These are phyloP conservation scores for Incurvaria masculella DNA, from an alignment of 2,888 invertebrate species.

Conservation along the genomic window DNA sequence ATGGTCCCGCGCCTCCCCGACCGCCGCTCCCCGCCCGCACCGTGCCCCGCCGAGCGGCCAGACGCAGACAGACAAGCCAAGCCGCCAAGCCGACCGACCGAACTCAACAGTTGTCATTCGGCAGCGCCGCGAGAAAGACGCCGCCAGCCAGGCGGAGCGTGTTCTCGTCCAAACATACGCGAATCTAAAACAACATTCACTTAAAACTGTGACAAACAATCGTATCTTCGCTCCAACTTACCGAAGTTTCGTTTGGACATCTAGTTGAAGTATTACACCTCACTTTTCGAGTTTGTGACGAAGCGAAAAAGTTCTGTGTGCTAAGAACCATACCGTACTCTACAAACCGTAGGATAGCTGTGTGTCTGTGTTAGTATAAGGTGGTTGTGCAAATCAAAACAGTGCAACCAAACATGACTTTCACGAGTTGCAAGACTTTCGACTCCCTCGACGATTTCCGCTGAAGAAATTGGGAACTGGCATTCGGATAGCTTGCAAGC, in stretches of 20 bases:
- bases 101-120: conserved; percentile 38
- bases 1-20: no score
- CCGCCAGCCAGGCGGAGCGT: conserved; percentile 39
- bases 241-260: neutral
- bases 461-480: conserved; percentile 22
- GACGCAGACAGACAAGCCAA: conserved; percentile 22
- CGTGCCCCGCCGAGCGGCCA: neutral
- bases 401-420: neutral
- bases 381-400: neutral
- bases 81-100: conserved; percentile 19
- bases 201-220: no score
- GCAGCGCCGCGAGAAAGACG: conserved; percentile 50
- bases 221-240: neutral
- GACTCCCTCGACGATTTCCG: conserved; percentile 35
- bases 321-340: neutral
- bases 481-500: conserved; percentile 47
- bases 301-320: neutral
- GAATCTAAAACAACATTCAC: neutral
- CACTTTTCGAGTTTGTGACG: neutral
- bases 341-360: no score
- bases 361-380: neutral
- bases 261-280: neutral
- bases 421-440: neutral
- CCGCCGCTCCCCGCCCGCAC: neutral
- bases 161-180: conserved; percentile 36